Percentiles rank a stretch among this genome's conserved stretches.
These are phyloP conservation scores for Anisognathus igniventris DNA, from an alignment of 2,797 vertebrate genomes.

Conservation along the genomic window DNA sequence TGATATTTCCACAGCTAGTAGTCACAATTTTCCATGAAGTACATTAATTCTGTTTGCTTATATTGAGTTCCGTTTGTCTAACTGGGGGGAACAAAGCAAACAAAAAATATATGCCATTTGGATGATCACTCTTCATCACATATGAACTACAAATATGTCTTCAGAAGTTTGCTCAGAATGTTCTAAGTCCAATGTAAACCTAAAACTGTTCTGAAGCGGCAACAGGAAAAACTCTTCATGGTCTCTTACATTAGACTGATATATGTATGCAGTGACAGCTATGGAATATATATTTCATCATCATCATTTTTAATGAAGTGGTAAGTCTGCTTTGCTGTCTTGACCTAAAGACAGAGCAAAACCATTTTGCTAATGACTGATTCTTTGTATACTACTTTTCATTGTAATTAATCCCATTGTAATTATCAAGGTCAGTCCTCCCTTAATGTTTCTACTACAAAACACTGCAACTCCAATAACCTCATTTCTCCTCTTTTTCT, in stretches of 20 bases:
- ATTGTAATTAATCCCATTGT: neutral
- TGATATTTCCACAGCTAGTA: neutral
- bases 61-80: neutral
- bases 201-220: neutral
- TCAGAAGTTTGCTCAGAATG: neutral
- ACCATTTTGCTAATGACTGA: neutral
- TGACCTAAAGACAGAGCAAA: neutral
- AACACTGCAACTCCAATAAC: neutral
- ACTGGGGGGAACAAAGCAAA: neutral
- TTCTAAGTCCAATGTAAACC: neutral
- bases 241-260: neutral
- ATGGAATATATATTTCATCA: neutral
- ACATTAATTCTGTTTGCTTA: neutral
- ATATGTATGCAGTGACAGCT: neutral
- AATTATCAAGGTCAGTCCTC: neutral
- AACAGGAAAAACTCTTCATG: neutral
- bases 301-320: neutral
- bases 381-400: neutral
- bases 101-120: neutral
- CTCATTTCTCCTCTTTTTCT: neutral
- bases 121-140: neutral
- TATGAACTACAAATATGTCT: neutral
- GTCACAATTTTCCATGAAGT: neutral
- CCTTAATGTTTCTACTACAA: neutral
- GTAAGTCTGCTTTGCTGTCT: neutral